Percentiles rank a stretch among this genome's conserved stretches.
Conservation (phyloP, 2,888 invertebrate species). For the Hirtodrosophila trivittata region DNA sequence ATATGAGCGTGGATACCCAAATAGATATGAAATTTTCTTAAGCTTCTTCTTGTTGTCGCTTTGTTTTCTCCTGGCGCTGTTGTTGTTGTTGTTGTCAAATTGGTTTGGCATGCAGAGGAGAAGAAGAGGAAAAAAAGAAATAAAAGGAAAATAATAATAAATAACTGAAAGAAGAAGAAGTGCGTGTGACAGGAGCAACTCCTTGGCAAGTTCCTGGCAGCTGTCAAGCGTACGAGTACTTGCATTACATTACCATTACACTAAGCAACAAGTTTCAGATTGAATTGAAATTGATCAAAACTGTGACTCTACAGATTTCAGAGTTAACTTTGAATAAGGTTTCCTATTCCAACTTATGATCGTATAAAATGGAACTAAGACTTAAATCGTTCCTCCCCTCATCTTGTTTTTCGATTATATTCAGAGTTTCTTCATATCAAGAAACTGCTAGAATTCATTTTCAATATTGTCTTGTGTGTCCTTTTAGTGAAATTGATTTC, state of each 20-base stretch:
- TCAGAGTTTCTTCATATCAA: neutral
- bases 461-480: too few relatives aligned
- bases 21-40: constrained; percentile 34
- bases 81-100: neutral
- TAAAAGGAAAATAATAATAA: neutral
- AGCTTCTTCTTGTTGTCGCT: too few relatives aligned
- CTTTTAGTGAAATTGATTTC: too few relatives aligned
- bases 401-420: neutral
- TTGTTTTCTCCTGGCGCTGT: too few relatives aligned
- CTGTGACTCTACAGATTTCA: too few relatives aligned
- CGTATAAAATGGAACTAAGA: neutral
- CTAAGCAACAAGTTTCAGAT: constrained; percentile 18
- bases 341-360: neutral
- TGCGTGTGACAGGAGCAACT: constrained; percentile 56
- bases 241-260: constrained; percentile 47
- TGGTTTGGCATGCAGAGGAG: constrained; percentile 3
- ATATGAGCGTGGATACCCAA: constrained; percentile 32
- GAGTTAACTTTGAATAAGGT: too few relatives aligned
- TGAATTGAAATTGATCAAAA: neutral
- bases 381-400: too few relatives aligned
- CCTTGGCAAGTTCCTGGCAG: constrained; percentile 53
- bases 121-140: neutral
- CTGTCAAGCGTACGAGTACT: constrained; percentile 37
- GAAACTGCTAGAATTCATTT: too few relatives aligned
- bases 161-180: constrained; percentile 2